Evolutionary conservation across 37 sponge, comb jelly and placozoan species (phyloP), one percentile per base, ranked within the genome.

Genomic region (Halisarca cf. caerulea): DNA sequence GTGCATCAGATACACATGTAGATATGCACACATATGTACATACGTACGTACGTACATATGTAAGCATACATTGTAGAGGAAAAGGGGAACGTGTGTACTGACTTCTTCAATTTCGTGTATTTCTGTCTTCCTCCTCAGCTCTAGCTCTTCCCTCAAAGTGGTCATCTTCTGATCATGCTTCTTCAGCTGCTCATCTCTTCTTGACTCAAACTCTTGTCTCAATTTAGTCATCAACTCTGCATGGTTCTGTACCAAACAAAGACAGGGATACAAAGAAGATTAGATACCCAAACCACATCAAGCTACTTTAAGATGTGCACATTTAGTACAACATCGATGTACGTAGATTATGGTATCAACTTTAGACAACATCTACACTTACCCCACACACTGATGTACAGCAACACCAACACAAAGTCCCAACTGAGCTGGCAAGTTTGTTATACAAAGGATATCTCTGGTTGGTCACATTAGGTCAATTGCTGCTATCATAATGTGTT

Each of bases 71-170:
- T 3, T 9, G 60, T 6, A 59, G 25, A 27, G 9, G 25, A 59
- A 59, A 82, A n/a, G n/a, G n/a, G 2, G 20, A 1, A 32, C 14
- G 4, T 6, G 54, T 14, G 38, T 33, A 66, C 80, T 2, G 42
- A 97, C 98, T 91, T 99, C 97, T 80, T 99, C 99, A 55, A 99
- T 87, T 44, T 99, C 99, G 72, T 99, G 97, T 24, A 99, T 91
- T 72, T 99, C 97, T 25, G 95, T 92, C 82, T 96, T 99, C 37
- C 99, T 88, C 62, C 93, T 84, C 62, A 99, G 90, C 80, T 99
- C 99, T 5, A 99, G 85, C 64, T 99, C 99, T 39, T 99, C 99
- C 54, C 97, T 90, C 62, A 94, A 80, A 17, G 73, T 79, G 40
- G 55, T 71, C 95, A 99, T 94, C 59, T 99, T 99, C 55, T 72